phyloP scores from a whole-genome alignment of 2,888 invertebrate species.

The Piscicola geometra region DNA sequence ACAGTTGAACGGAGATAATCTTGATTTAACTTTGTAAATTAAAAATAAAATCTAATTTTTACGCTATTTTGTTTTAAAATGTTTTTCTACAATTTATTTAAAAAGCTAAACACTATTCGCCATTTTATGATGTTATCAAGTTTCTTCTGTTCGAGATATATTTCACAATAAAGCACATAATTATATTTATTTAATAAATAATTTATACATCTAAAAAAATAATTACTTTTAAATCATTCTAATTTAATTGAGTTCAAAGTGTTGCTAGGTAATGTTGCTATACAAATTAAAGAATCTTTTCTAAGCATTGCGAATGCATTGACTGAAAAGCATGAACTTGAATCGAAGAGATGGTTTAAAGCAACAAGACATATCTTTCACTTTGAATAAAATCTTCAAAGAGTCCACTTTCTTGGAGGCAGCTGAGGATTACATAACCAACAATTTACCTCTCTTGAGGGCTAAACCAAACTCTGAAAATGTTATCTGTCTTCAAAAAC shows the following conservation, averaged over 20 bases:
- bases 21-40: neutral
- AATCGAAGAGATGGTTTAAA: neutral
- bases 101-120: neutral
- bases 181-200: too few species aligned
- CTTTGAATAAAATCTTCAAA: constrained; percentile 9
- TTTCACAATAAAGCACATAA: neutral
- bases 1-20: neutral
- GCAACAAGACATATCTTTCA: constrained; percentile 10
- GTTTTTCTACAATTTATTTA: neutral
- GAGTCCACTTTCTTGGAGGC: neutral
- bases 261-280: too few species aligned
- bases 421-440: too few species aligned
- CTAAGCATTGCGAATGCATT: too few species aligned
- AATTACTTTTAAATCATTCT: neutral
- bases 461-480: neutral
- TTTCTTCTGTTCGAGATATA: neutral
- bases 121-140: constrained; percentile 7
- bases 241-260: neutral
- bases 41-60: too few species aligned
- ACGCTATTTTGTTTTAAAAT: neutral
- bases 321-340: constrained; percentile 3
- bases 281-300: too few species aligned
- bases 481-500: neutral
- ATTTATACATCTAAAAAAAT: neutral
- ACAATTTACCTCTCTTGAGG: neutral